Evolutionary conservation across 2,888 invertebrate species (phyloP).

Genomic region (Caenorhabditis zanzibari): DNA sequence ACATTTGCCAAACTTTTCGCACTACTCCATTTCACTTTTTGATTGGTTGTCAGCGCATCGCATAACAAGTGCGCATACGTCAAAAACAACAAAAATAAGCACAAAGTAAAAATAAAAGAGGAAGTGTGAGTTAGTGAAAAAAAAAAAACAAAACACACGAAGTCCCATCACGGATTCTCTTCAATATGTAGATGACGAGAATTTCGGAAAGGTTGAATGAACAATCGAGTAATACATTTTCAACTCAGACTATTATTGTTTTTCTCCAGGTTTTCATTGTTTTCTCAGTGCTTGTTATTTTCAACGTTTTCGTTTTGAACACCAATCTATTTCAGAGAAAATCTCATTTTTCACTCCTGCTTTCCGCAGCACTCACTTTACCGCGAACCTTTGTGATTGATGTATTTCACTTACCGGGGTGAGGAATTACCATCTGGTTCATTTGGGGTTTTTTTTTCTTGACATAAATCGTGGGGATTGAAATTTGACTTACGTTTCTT

Average conservation of each 20-base stretch:
- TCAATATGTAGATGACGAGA: conserved; percentile 3
- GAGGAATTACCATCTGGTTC: conserved; percentile 43
- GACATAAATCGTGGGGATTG: neutral
- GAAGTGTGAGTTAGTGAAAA: conserved; percentile 19
- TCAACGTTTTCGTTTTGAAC: conserved; percentile 28
- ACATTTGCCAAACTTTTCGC: neutral
- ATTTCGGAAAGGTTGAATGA: conserved; percentile 41
- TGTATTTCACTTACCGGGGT: conserved; percentile 44
- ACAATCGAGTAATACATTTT: conserved; percentile 47
- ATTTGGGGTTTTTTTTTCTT: conserved; percentile 1
- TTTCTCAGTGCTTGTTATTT: conserved; percentile 15
- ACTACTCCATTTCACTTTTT: conserved; percentile 15
- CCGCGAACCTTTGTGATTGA: conserved; percentile 42
- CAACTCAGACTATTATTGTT: conserved; percentile 9
- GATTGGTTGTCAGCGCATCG: conserved; percentile 29
- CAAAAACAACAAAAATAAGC: conserved; percentile 45
- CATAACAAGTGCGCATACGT: conserved; percentile 36
- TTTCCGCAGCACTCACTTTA: conserved; percentile 14
- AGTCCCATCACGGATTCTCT: conserved; percentile 17
- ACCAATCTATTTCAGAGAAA: neutral
- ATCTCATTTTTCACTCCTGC: conserved; percentile 52
- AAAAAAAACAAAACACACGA: conserved; percentile 15
- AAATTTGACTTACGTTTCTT: conserved; percentile 70
- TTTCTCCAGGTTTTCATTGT: conserved; percentile 12
- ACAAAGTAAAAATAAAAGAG: conserved; percentile 28